Evolutionary conservation across 2,113 vertebrate species (phyloP).

Genomic region (Symphodus melops): DNA sequence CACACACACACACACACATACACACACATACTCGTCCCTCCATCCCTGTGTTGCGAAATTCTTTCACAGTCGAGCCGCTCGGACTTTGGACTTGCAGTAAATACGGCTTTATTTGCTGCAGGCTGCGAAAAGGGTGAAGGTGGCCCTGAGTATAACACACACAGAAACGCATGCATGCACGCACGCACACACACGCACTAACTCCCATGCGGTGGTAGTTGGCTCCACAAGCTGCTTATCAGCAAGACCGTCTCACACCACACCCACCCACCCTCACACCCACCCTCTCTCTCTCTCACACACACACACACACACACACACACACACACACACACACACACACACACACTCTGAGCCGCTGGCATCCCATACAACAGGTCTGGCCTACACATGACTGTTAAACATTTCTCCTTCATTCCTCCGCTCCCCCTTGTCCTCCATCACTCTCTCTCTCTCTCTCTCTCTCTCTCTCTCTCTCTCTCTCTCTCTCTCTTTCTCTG

Average conservation of each 20-base stretch:
- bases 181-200: slow-evolving; percentile 22
- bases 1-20: too few relatives aligned
- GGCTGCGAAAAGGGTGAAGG: slow-evolving; percentile 47
- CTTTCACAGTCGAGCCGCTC: slow-evolving; percentile 78
- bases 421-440: neutral
- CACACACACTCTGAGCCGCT: slow-evolving; percentile 20
- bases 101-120: slow-evolving; percentile 81
- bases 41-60: slow-evolving; percentile 73
- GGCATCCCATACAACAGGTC: slow-evolving; percentile 77
- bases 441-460: neutral
- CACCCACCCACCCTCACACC: slow-evolving; percentile 56
- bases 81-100: slow-evolving; percentile 84
- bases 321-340: slow-evolving; percentile 25
- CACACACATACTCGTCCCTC: too few relatives aligned
- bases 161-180: slow-evolving; percentile 13
- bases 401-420: slow-evolving; percentile 3
- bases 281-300: slow-evolving; percentile 20
- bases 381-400: slow-evolving; percentile 35
- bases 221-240: slow-evolving; percentile 71
- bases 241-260: slow-evolving; percentile 62
- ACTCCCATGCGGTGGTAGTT: slow-evolving; percentile 56
- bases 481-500: neutral
- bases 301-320: slow-evolving; percentile 45
- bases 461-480: neutral
- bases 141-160: slow-evolving; percentile 19